phyloP scores from a whole-genome alignment of 35 echinoderm and acorn worm species.

The Diadema setosum region DNA sequence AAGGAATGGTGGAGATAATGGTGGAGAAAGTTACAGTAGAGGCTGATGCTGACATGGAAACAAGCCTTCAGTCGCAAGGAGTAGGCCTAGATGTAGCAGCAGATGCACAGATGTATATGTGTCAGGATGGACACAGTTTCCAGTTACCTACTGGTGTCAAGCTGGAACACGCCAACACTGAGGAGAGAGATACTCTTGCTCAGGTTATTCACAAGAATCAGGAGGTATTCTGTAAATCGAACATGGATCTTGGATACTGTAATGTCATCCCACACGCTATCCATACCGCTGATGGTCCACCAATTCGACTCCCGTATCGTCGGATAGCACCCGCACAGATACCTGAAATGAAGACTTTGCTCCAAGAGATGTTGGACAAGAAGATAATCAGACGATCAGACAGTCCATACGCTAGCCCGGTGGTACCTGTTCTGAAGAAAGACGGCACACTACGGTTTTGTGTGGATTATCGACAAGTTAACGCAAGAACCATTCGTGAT shows the following conservation, averaged over 20 bases:
- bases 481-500: constrained; percentile 3
- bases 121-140: no score
- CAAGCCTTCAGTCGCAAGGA: no score
- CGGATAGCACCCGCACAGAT: neutral
- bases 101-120: no score
- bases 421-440: constrained; percentile 2
- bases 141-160: no score
- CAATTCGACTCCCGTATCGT: neutral
- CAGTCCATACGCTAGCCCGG: neutral
- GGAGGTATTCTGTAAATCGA: neutral
- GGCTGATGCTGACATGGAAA: no score
- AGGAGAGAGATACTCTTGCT: neutral
- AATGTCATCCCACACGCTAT: constrained; percentile 18
- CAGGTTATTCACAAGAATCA: neutral
- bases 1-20: no score
- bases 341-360: neutral
- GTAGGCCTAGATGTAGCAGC: no score
- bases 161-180: no score
- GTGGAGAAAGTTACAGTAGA: no score
- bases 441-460: constrained; percentile 7
- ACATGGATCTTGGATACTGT: constrained; percentile 20
- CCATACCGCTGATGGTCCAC: neutral
- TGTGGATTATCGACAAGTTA: neutral
- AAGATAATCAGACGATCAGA: constrained; percentile 2
- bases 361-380: constrained; percentile 9